phyloP scores from a whole-genome alignment of 2,797 vertebrate genomes.

The Steatocranus sp. region DNA sequence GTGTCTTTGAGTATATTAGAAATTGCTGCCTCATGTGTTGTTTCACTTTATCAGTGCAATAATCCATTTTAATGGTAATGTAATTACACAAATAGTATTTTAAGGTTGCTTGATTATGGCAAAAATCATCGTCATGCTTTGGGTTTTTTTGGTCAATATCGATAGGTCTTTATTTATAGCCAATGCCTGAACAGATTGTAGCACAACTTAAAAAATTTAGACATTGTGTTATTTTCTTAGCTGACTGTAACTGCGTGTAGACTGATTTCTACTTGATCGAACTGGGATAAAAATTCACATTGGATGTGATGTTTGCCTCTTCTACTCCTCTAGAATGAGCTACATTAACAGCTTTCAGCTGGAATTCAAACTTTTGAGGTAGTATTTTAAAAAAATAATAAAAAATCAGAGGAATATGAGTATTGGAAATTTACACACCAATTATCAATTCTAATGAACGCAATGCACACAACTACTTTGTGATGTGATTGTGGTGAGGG shows the following conservation, averaged over 20 bases:
- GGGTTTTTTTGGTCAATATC: fast-evolving
- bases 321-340: neutral
- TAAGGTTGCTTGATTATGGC: neutral
- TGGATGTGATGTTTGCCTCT: neutral
- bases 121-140: neutral
- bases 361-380: neutral
- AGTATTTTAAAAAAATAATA: neutral
- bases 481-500: conserved; percentile 22
- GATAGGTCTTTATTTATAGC: neutral
- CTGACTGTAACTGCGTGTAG: neutral
- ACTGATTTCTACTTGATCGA: neutral
- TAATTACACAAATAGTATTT: neutral
- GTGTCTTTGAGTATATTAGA: neutral
- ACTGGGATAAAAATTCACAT: neutral
- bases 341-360: neutral
- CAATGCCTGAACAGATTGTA: neutral
- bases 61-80: neutral
- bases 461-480: neutral
- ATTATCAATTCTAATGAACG: neutral
- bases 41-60: neutral
- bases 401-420: neutral
- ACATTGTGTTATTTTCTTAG: neutral
- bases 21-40: neutral
- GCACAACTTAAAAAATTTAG: neutral
- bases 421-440: neutral